A percentile compares a stretch with the other conserved stretches of the same genome.
Evolutionary conservation across 2,888 invertebrate genomes (phyloP).

Genomic region (Tenthredo notha): DNA sequence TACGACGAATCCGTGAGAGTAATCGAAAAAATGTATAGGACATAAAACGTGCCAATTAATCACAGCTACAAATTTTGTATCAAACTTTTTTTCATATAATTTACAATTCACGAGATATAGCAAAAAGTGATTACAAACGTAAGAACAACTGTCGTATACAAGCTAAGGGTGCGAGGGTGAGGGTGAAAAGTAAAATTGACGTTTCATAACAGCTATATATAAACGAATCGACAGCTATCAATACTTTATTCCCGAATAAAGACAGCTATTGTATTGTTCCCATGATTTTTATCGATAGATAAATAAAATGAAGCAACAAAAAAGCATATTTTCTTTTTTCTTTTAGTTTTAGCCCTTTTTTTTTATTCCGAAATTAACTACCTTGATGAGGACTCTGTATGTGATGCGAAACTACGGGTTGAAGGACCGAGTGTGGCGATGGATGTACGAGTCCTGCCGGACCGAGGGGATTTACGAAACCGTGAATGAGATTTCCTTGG

Average conservation of each 20-base stretch:
- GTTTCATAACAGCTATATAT: background rate
- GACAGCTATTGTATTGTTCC: background rate
- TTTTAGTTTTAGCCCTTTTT: background rate
- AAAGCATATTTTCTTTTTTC: background rate
- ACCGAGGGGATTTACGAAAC: slow-evolving; percentile 75
- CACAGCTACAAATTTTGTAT: background rate
- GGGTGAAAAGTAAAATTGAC: background rate
- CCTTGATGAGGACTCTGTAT: slow-evolving; percentile 54
- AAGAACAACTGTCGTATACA: background rate
- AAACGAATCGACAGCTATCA: background rate
- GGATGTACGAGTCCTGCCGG: slow-evolving; percentile 68
- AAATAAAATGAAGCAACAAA: background rate
- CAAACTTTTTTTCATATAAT: background rate
- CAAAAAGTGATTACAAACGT: background rate
- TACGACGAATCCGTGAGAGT: background rate
- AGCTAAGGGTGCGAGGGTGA: background rate
- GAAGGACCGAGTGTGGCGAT: slow-evolving; percentile 39
- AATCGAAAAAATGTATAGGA: background rate
- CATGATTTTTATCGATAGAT: background rate
- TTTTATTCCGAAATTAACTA: background rate
- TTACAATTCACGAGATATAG: background rate
- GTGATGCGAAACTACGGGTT: slow-evolving; percentile 64
- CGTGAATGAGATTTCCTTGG: slow-evolving; percentile 71
- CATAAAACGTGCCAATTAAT: background rate
- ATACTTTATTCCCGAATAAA: background rate